A percentile compares a stretch with the other conserved stretches of the same genome.
These are phyloP conservation scores for Acanthoscelides obtectus DNA, from an alignment of 2,888 invertebrate species.

Conservation along the genomic window DNA sequence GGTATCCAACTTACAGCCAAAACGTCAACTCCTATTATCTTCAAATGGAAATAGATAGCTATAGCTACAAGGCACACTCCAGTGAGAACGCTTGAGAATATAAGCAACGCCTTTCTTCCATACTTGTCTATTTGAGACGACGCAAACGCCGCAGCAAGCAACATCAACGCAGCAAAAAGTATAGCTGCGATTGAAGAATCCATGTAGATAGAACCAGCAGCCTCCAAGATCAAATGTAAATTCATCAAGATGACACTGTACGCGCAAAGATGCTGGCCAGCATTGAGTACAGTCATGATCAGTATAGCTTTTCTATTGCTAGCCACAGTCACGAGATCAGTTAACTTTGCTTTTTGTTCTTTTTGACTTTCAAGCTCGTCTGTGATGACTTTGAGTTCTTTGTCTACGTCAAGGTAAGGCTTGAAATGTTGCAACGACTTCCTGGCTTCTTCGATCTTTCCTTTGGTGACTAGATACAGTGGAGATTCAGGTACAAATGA, in stretches of 20 bases:
- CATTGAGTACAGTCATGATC: slow-evolving; percentile 42
- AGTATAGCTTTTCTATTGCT: slow-evolving; percentile 41
- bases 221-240: slow-evolving; percentile 39
- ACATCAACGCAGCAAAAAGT: slow-evolving; percentile 40
- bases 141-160: slow-evolving; percentile 35
- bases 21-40: slow-evolving; percentile 32
- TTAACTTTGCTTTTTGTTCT: slow-evolving; percentile 20
- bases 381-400: slow-evolving; percentile 39
- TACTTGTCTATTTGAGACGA: slow-evolving; percentile 39
- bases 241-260: slow-evolving; percentile 46
- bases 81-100: slow-evolving; percentile 38
- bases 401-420: slow-evolving; percentile 29
- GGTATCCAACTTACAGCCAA: slow-evolving; percentile 39
- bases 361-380: slow-evolving; percentile 36
- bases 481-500: slow-evolving; percentile 44
- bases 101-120: slow-evolving; percentile 39
- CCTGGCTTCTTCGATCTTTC: slow-evolving; percentile 33
- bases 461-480: slow-evolving; percentile 37
- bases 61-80: slow-evolving; percentile 36
- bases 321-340: slow-evolving; percentile 36
- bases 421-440: slow-evolving; percentile 34
- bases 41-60: slow-evolving; percentile 40
- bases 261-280: slow-evolving; percentile 42
- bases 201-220: slow-evolving; percentile 39
- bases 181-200: slow-evolving; percentile 38